Evolutionary conservation across 1,140 invertebrate genomes (phyloP), one percentile per base, ranked within the genome.

Genomic region (Meteorus sp.): DNA sequence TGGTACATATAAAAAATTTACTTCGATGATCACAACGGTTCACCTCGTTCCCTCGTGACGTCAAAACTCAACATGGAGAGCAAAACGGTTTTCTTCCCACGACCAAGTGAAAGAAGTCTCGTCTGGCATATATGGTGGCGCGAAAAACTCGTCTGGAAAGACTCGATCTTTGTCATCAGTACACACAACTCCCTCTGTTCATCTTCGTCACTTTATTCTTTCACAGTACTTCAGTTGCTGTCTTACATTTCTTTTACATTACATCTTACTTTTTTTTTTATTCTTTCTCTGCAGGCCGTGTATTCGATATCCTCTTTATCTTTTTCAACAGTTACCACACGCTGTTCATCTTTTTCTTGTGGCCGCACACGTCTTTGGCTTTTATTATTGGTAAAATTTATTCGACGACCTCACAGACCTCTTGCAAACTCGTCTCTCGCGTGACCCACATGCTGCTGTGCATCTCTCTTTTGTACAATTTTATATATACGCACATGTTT

Each of bases 71-170:
- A 25, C 23, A 22, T 20, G 8, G 23, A 9, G 15, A 19, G 3
- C 13, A 4, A 53, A 27, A 25, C 56, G 43, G 60, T 61, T 67
- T 68, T 70, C 62, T 68, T 67, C 62, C 60, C 64, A 66, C 62
- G 64, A 66, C 31, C 50, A 47, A 60, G 60, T 56, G 68, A 63
- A 52, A 48, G 33, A 15, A 22, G n/a, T n/a, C n/a, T n/a, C 44
- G 51, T 19, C 59, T 65, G 47, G 56, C 52, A n/a, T n/a, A n/a
- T n/a, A n/a, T n/a, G n/a, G n/a, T n/a, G 48, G 19, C 60, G 65
- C 39, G 66, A 70, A 70, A 70, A 70, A 70, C 66, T 68, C 45
- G 68, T 70, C 68, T 68, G 62, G 56, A 35, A 62, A 48, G 35
- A 53, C 41, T 44, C 15, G 37, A 48, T 51, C 31, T 29, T 39